These are phyloP conservation scores for Patella pellucida DNA, from an alignment of 2,888 invertebrate genomes.

Conservation along the genomic window DNA sequence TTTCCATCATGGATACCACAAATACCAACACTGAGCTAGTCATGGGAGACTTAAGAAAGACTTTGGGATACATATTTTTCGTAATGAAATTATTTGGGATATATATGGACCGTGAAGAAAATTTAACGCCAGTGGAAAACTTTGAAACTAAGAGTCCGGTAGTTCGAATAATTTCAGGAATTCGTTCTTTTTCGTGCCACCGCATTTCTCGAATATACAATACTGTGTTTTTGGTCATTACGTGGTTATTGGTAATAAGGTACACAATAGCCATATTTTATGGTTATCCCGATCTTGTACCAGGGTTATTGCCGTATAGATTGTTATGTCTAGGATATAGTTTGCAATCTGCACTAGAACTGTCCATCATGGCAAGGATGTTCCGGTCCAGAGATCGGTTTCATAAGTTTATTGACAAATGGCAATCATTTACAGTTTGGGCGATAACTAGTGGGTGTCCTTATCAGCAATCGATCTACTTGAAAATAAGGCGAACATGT, in stretches of 20 bases:
- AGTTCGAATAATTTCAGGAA: no score
- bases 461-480: neutral
- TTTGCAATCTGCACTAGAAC: neutral
- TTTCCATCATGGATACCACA: no score
- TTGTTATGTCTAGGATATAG: neutral
- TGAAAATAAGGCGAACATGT: neutral
- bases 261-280: neutral
- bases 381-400: neutral
- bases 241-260: neutral
- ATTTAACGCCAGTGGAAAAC: no score
- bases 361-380: neutral
- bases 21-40: neutral
- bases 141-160: no score
- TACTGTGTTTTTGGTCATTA: neutral
- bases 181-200: no score
- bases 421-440: neutral
- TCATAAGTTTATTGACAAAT: neutral
- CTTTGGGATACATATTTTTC: neutral
- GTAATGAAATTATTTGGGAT: neutral
- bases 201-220: neutral
- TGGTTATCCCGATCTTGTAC: neutral
- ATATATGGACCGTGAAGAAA: neutral
- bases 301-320: neutral
- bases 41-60: neutral
- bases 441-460: neutral